Percentiles rank a stretch among this genome's conserved stretches.
Evolutionary conservation across 2,888 invertebrate species (phyloP).

Genomic region (Eilema sororculum): DNA sequence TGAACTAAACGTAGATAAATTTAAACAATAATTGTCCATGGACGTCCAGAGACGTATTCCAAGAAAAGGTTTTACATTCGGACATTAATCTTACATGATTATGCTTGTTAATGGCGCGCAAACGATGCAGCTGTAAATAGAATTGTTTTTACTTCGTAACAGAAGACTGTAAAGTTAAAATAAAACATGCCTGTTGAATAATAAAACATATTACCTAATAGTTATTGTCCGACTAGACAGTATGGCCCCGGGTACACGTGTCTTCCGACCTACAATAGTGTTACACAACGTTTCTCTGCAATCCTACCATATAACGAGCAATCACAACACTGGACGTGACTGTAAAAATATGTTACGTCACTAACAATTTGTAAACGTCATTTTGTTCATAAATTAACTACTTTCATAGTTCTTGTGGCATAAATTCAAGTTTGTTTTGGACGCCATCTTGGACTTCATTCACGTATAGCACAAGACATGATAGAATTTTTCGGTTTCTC

Average conservation of each 20-base stretch:
- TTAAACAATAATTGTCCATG: neutral
- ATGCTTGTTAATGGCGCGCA: neutral
- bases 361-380: neutral
- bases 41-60: neutral
- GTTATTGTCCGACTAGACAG: conserved; percentile 53
- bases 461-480: neutral
- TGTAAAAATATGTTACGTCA: conserved; percentile 23
- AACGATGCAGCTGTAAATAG: conserved; percentile 12
- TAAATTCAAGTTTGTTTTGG: neutral
- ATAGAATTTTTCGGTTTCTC: neutral
- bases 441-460: neutral
- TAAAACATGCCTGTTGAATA: conserved; percentile 38
- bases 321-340: conserved; percentile 28
- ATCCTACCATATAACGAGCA: conserved; percentile 24
- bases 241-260: conserved; percentile 48
- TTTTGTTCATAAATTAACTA: neutral
- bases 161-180: conserved; percentile 15
- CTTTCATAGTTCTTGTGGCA: neutral
- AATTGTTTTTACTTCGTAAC: conserved; percentile 13
- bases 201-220: conserved; percentile 52
- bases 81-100: neutral
- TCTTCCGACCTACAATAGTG: conserved; percentile 34
- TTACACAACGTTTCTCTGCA: conserved; percentile 36
- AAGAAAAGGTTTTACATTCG: neutral
- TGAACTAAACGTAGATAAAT: neutral